Evolutionary conservation across 2,113 vertebrate genomes (phyloP).

Genomic region (Sturnira hondurensis): DNA sequence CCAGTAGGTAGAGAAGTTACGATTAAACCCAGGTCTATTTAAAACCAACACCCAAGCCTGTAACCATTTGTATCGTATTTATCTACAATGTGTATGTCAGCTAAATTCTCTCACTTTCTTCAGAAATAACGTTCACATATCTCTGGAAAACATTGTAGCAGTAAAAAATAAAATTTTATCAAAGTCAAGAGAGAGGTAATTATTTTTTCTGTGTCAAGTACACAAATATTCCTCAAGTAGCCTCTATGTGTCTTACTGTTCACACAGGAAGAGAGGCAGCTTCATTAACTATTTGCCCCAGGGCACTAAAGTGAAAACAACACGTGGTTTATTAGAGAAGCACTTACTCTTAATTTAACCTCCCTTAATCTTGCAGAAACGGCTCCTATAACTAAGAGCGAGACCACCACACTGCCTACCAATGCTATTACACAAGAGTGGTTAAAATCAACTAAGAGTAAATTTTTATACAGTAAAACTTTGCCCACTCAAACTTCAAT

Average conservation of each 20-base stretch:
- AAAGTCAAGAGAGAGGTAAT: background rate
- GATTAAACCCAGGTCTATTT: background rate
- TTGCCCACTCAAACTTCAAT: background rate
- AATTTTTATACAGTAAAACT: background rate
- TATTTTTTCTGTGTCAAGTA: slow-evolving; percentile 42
- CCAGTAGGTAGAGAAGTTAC: background rate
- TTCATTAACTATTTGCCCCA: background rate
- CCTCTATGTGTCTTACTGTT: background rate
- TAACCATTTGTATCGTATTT: background rate
- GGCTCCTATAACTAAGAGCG: background rate
- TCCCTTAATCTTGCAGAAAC: background rate
- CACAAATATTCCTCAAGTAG: slow-evolving; percentile 11
- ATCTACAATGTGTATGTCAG: background rate
- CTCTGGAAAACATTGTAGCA: background rate
- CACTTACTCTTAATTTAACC: background rate
- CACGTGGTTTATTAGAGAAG: background rate
- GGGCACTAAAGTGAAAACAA: slow-evolving; percentile 7
- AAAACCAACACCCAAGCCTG: background rate
- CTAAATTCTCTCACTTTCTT: background rate
- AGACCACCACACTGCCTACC: background rate
- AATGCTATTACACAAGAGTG: background rate
- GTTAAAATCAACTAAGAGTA: background rate
- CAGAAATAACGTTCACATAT: background rate
- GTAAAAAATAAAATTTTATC: slow-evolving; percentile 24
- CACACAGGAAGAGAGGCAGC: background rate